phyloP scores from a whole-genome alignment of 2,797 vertebrate species.

The Sebastiscus albofasciatus region DNA sequence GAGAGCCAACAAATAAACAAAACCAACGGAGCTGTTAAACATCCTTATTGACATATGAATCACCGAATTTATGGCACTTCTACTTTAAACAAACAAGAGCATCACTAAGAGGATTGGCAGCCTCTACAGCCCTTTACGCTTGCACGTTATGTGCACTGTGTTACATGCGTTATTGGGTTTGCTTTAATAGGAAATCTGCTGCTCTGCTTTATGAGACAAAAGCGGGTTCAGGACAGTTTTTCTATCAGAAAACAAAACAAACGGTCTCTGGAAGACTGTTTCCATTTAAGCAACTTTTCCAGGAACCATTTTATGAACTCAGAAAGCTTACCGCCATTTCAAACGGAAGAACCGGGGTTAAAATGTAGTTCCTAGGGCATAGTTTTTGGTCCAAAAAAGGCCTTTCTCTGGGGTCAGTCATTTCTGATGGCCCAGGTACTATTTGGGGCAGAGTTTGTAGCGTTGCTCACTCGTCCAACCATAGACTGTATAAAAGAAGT shows the following conservation, averaged over 20 bases:
- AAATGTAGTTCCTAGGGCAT: background rate
- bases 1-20: background rate
- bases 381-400: background rate
- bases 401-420: background rate
- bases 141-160: background rate
- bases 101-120: conserved; percentile 51
- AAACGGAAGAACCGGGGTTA: background rate
- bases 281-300: background rate
- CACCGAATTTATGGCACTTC: conserved; percentile 5
- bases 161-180: background rate
- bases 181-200: conserved; percentile 4
- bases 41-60: conserved; percentile 46
- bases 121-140: background rate
- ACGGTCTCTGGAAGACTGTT: background rate
- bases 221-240: background rate
- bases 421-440: background rate
- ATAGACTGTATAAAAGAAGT: background rate
- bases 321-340: background rate
- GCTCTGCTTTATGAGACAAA: background rate
- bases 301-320: background rate
- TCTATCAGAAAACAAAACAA: background rate
- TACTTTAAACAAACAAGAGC: conserved; percentile 24
- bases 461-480: background rate
- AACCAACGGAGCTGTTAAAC: conserved; percentile 16
- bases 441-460: background rate